These are phyloP conservation scores for Rugalucina vietnamica DNA, from an alignment of 2,888 invertebrate species.

Conservation along the genomic window DNA sequence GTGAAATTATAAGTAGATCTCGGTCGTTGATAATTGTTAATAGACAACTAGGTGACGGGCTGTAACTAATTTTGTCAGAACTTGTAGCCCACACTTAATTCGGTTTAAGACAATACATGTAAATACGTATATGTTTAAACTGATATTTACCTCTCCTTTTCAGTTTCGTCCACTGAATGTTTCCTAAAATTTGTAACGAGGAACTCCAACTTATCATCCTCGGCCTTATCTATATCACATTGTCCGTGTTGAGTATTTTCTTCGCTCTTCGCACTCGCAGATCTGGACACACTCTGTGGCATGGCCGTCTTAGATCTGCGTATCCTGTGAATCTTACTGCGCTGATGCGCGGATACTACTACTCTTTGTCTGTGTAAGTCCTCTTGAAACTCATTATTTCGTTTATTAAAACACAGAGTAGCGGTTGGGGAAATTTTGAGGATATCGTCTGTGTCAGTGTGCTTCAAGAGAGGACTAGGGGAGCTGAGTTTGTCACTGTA, in stretches of 20 bases:
- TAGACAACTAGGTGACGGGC: too few relatives aligned
- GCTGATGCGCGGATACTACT: constrained; percentile 60
- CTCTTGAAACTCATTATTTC: constrained; percentile 54
- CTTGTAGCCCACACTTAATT: too few relatives aligned
- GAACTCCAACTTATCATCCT: background rate
- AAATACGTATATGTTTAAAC: too few relatives aligned
- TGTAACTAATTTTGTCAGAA: too few relatives aligned
- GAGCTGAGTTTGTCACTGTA: constrained; percentile 46
- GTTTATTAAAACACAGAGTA: constrained; percentile 49
- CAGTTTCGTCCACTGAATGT: background rate
- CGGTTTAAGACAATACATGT: too few relatives aligned
- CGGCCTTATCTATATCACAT: background rate
- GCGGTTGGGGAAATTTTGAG: constrained; percentile 42
- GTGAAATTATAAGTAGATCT: too few relatives aligned
- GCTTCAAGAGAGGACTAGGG: constrained; percentile 37
- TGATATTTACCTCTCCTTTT: background rate
- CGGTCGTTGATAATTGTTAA: too few relatives aligned
- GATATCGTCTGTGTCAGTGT: constrained; percentile 40
- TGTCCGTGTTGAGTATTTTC: background rate
- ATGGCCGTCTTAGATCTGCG: constrained; percentile 47
- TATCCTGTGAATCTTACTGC: constrained; percentile 50
- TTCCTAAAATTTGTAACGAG: constrained; percentile 8
- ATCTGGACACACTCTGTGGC: background rate
- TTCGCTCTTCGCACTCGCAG: background rate
- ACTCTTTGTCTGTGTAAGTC: constrained; percentile 61